These are phyloP conservation scores for Vireo griseus DNA, from an alignment of 2,797 vertebrate species.

Conservation along the genomic window DNA sequence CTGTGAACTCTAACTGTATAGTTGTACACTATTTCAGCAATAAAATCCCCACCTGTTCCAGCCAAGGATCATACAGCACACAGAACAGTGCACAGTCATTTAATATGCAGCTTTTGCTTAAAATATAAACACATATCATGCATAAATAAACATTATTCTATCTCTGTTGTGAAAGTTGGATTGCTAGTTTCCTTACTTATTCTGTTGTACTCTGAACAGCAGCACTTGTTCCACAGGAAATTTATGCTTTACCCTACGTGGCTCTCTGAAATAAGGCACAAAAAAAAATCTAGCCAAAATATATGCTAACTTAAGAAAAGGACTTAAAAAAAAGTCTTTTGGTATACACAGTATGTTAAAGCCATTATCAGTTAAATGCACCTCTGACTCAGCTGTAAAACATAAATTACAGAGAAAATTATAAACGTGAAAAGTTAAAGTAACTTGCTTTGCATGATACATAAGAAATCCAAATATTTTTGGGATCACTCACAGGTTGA, in stretches of 20 bases:
- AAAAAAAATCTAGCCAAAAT: background rate
- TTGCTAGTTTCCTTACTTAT: background rate
- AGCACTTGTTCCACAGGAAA: background rate
- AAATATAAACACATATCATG: background rate
- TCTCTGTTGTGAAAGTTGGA: background rate
- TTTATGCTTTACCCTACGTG: background rate
- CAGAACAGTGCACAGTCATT: background rate
- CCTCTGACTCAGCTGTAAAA: background rate
- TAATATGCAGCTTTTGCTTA: background rate
- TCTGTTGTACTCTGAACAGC: background rate
- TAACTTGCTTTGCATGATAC: background rate
- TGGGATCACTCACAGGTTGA: background rate
- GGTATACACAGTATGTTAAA: background rate
- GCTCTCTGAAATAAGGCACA: background rate
- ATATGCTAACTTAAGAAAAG: background rate
- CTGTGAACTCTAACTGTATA: constrained; percentile 39
- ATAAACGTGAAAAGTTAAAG: background rate
- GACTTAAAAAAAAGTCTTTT: rapidly evolving
- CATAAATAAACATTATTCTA: background rate
- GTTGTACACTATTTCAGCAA: background rate
- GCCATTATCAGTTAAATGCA: background rate
- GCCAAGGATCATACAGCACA: background rate
- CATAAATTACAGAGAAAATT: background rate
- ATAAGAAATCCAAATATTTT: background rate
- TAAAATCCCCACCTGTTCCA: background rate